Conservation (phyloP, 2,797 vertebrate species). For the Tapirus indicus region DNA sequence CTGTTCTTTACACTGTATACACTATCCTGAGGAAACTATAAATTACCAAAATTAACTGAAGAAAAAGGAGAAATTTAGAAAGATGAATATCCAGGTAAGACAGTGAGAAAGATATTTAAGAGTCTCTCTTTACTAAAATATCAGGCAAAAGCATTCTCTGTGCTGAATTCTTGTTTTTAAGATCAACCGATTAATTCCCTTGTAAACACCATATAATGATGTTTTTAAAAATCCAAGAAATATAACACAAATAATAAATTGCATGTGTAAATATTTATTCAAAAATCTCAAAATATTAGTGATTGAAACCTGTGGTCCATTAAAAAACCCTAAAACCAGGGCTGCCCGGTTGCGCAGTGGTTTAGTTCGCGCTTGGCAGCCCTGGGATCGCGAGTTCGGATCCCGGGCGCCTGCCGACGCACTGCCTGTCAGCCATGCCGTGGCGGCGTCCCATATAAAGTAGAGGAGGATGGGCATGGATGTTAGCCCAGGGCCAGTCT, state of each 20-base stretch:
- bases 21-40: not conserved
- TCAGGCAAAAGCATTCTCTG: not conserved
- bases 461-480: too few relatives aligned
- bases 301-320: not conserved
- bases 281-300: not conserved
- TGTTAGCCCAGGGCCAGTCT: too few relatives aligned
- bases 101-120: not conserved
- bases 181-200: not conserved
- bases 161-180: not conserved
- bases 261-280: not conserved
- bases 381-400: too few relatives aligned
- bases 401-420: too few relatives aligned
- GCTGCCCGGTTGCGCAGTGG: too few relatives aligned
- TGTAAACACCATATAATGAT: not conserved
- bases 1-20: not conserved
- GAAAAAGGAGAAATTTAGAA: not conserved
- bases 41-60: not conserved
- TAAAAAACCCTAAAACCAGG: not conserved
- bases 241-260: not conserved
- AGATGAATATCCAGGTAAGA: not conserved
- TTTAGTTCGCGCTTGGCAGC: too few relatives aligned
- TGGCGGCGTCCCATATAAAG: too few relatives aligned
- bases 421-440: too few relatives aligned
- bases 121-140: not conserved
- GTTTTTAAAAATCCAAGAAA: not conserved